Base-by-base conservation (phyloP, 2,888 invertebrate species). In the Malthinus seriepunctatus region DNA sequence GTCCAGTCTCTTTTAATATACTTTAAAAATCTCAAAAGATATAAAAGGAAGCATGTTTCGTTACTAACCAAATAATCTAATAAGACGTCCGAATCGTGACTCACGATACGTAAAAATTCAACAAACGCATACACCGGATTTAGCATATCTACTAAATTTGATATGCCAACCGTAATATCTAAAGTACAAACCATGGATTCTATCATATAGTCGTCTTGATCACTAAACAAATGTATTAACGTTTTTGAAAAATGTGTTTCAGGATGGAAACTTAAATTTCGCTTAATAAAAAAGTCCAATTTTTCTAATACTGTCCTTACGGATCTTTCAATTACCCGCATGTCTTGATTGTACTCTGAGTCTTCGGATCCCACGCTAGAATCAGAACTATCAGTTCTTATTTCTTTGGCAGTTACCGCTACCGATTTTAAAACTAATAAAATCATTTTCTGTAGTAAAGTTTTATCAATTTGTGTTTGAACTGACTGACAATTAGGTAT, bases 171-270 rank as follows among this genome's bases (percentile, higher is more conserved):
- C 0, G 91, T 92, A 44, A 94, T 93, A 76, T 95, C 94, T 47
- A 95, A 78, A 34, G 92, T 91, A 76, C 94, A 94, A 6, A 95
- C 91, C 93, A 95, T 93, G 2, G 93, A 90, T 80, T 95, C 95
- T 57, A 95, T 91, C 67, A 95, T 80, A 71, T 91, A 92, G 78
- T 95, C 95, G 73, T 95, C 94, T 76, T 95, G 94, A 78, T 95
- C 93, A 69, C 90, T 90, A 72, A 95, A 94, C 56, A 95, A 80
- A 76, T 91, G 91, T 57, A 94, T 90, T 49, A 95, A 83, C 84
- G 94, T 91, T 79, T 93, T 93, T 0, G 93, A 91, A 66, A 94
- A 87, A 12, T 91, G 89, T 63, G 91, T 91, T 75, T 93, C 92
- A 0, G 94, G 94, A 78, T 93, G 92, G 73, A 91, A 94, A 63